Evolutionary conservation across 2,113 vertebrate species (phyloP).

Genomic region (Triplophysa tibetana): DNA sequence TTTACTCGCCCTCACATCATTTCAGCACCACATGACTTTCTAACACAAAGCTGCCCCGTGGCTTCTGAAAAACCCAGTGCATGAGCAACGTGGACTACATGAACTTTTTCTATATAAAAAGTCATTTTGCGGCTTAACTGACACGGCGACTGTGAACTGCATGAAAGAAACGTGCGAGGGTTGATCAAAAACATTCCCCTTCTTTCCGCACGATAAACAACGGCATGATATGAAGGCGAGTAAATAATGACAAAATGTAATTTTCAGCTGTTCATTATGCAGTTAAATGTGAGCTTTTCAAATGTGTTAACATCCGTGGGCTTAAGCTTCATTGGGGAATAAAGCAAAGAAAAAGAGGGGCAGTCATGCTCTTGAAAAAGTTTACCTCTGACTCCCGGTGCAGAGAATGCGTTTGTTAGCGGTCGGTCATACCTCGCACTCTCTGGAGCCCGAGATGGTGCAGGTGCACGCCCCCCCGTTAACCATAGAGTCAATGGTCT

Average conservation of each 20-base stretch:
- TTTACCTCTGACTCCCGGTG: slow-evolving; percentile 85
- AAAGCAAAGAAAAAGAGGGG: neutral
- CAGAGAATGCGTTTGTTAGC: slow-evolving; percentile 68
- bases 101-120: neutral
- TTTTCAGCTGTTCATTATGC: neutral
- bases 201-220: neutral
- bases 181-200: neutral
- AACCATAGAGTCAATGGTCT: slow-evolving; percentile 91
- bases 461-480: slow-evolving; percentile 94
- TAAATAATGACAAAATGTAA: neutral
- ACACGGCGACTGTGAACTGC: neutral
- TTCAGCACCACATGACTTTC: neutral
- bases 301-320: neutral
- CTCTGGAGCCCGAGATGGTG: slow-evolving; percentile 95
- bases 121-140: neutral
- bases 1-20: neutral
- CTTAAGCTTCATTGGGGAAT: neutral
- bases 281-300: neutral
- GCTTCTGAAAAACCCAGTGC: no score
- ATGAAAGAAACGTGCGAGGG: neutral
- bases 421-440: slow-evolving; percentile 93
- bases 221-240: neutral
- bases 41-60: neutral
- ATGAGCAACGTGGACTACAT: neutral
- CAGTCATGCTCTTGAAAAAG: slow-evolving; percentile 58